Evolutionary conservation across 2,113 vertebrate species (phyloP).

Genomic region (Ovis aries): ARS-UI_Ramb_v3.0 NC_056080.1:1364001-1364500

Average conservation of each 20-base stretch:
- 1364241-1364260: fast-evolving
- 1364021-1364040: neutral
- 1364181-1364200: fast-evolving
- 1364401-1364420: neutral
- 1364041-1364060: neutral
- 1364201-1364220: neutral
- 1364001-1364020: fast-evolving
- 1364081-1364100: neutral
- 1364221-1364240: fast-evolving
- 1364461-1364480: fast-evolving
- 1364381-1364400: neutral
- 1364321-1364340: neutral
- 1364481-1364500: neutral
- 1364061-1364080: fast-evolving
- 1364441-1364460: neutral
- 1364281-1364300: neutral
- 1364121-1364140: neutral
- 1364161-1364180: neutral
- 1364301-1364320: neutral
- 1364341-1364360: neutral
- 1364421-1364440: fast-evolving
- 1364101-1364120: neutral
- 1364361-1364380: neutral
- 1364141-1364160: neutral
- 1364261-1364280: neutral